Evolutionary conservation across 2,797 vertebrate species (phyloP), one percentile per base, ranked within the genome.

Genomic region (Muscicapa striata): DNA sequence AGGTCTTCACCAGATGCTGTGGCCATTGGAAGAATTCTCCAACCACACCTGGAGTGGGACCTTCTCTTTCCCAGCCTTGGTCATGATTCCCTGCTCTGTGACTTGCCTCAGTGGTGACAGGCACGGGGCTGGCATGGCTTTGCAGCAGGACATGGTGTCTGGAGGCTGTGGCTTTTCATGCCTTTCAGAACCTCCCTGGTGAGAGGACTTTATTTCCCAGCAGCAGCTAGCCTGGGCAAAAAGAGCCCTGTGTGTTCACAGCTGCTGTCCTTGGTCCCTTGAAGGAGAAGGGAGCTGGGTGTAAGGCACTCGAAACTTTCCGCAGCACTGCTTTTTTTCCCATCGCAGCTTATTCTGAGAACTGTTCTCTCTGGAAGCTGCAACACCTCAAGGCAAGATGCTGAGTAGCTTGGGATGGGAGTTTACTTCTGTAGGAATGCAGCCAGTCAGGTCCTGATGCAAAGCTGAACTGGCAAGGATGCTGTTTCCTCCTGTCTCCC

Each of bases 301-400:
- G 24, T 48, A 59, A 52, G 46, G 40, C 46, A 13, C 69, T 68
- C 83, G 26, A 18, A 13, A 32, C 51, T 38, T 73, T 69, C 21
- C 32, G 22, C 52, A 26, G 64, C 43, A 16, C 19, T 41, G 64
- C 36, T 30, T 72, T 63, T 52, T 84, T 70, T 74, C 46, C 30
- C 40, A 67, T 92, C 67, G 26, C 57, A 76, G 18, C 54, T 74
- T 74, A 45, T 5, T 87, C 75, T 87, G 89, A 94, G 95, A 95
- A 86, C 63, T 93, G 27, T 55, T 84, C 63, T 68, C 63, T 64
- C 52, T 58, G 10, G 55, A 66, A 63, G 46, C 74, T 81, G 79
- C 51, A 93, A 61, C 66, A 93, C 90, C 94, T 93, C n/a, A 69
- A 84, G 94, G 94, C 90, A 88, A 91, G 95, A 91, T 93, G 85